Percentiles rank a stretch among this genome's conserved stretches.
These are phyloP conservation scores for Rhabdomys pumilio DNA, from an alignment of 2,797 vertebrate genomes.

Conservation along the genomic window DNA sequence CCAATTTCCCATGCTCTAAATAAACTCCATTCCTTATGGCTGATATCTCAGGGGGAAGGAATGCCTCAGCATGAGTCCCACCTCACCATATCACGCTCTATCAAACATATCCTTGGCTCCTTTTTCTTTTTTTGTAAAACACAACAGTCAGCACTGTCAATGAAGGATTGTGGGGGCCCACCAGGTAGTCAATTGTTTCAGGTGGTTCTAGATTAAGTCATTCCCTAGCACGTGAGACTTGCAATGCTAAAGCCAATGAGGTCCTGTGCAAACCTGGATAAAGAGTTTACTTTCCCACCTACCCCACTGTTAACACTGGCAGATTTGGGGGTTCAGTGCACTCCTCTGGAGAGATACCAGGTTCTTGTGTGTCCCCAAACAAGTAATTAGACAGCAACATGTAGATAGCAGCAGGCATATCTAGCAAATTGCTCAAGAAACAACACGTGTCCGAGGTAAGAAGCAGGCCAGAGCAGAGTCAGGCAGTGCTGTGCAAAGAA, in stretches of 20 bases:
- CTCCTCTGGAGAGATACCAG: neutral
- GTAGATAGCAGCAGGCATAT: neutral
- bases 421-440: neutral
- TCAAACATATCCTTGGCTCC: neutral
- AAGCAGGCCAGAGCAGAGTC: too few species aligned
- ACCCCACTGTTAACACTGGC: neutral
- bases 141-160: neutral
- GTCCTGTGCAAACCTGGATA: neutral
- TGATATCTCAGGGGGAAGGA: neutral
- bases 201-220: neutral
- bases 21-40: neutral
- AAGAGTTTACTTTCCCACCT: neutral
- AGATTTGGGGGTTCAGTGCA: too few species aligned
- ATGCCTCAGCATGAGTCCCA: neutral
- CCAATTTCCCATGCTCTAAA: neutral
- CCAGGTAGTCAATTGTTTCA: neutral
- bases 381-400: neutral
- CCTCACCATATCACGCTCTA: neutral
- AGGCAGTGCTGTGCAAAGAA: neutral
- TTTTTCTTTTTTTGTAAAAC: neutral
- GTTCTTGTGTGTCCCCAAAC: neutral
- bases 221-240: constrained; percentile 15
- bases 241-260: neutral
- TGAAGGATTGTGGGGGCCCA: neutral
- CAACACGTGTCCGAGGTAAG: neutral